Conservation (phyloP, 2,888 invertebrate species). For the Eilema griseolum region DNA sequence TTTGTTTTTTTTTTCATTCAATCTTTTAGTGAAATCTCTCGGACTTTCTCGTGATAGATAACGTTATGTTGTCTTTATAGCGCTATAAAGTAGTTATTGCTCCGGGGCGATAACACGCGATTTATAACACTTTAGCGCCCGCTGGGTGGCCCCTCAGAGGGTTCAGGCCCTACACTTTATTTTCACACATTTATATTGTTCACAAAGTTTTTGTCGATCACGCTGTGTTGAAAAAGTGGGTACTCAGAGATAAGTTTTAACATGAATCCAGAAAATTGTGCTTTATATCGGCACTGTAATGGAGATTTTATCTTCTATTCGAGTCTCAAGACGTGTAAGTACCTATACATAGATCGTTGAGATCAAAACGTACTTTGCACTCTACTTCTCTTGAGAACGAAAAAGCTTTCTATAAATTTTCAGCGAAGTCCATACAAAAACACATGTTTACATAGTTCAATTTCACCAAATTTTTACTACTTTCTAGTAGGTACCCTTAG, state of each 20-base stretch:
- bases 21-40: slow-evolving; percentile 47
- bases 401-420: neutral
- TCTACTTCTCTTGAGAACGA: neutral
- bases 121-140: slow-evolving; percentile 76
- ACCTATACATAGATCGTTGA: neutral
- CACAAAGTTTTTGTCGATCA: slow-evolving; percentile 30
- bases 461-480: no score
- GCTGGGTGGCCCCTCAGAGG: slow-evolving; percentile 53
- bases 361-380: neutral
- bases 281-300: neutral
- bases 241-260: slow-evolving; percentile 35
- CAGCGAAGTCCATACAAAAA: neutral
- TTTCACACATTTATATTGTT: slow-evolving; percentile 52
- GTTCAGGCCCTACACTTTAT: slow-evolving; percentile 55
- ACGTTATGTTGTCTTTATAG: slow-evolving; percentile 73
- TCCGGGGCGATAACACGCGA: slow-evolving; percentile 72
- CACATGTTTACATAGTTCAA: no score
- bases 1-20: slow-evolving; percentile 43
- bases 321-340: neutral
- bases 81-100: slow-evolving; percentile 79
- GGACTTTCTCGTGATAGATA: slow-evolving; percentile 64
- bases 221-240: slow-evolving; percentile 31
- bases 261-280: slow-evolving; percentile 20
- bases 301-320: neutral
- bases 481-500: neutral